Conservation (phyloP, 2,113 vertebrate genomes). For the Pundamilia nyererei region DNA sequence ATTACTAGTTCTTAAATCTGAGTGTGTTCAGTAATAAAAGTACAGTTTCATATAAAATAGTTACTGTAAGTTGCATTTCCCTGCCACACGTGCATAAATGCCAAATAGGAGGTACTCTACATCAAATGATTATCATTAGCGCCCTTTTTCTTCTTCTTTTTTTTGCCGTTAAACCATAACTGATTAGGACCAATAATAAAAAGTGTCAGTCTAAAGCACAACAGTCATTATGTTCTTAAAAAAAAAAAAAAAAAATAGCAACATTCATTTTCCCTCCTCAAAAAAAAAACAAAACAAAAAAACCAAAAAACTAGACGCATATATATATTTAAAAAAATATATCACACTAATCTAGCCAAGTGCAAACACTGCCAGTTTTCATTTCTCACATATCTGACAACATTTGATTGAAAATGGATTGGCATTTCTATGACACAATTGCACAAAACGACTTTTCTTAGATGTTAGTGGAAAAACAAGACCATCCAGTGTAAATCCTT, state of each 20-base stretch:
- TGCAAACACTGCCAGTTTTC: conserved; percentile 86
- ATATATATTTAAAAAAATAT: conserved; percentile 64
- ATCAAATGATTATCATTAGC: conserved; percentile 58
- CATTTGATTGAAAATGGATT: conserved; percentile 62
- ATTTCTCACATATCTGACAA: conserved; percentile 73
- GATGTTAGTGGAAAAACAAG: conserved; percentile 27
- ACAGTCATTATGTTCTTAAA: conserved; percentile 54
- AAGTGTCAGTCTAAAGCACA: conserved; percentile 46
- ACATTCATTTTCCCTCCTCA: conserved; percentile 46
- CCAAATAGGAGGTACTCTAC: conserved; percentile 49
- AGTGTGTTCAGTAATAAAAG: conserved; percentile 40
- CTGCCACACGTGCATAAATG: conserved; percentile 47
- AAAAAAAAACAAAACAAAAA: background rate
- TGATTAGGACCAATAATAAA: conserved; percentile 31
- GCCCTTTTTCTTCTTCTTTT: conserved; percentile 19
- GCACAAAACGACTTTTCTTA: conserved; percentile 29
- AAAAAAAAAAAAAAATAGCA: conserved; percentile 61
- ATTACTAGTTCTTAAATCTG: conserved; percentile 22
- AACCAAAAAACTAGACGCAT: conserved; percentile 34
- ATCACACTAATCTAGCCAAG: conserved; percentile 76
- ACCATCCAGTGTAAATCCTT: conserved; percentile 57
- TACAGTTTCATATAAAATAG: conserved; percentile 56
- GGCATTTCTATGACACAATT: conserved; percentile 48
- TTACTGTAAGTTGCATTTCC: conserved; percentile 48
- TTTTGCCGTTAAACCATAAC: conserved; percentile 10